Base-by-base conservation (phyloP, 1,140 invertebrate genomes). In the Drosophila bocki region DNA sequence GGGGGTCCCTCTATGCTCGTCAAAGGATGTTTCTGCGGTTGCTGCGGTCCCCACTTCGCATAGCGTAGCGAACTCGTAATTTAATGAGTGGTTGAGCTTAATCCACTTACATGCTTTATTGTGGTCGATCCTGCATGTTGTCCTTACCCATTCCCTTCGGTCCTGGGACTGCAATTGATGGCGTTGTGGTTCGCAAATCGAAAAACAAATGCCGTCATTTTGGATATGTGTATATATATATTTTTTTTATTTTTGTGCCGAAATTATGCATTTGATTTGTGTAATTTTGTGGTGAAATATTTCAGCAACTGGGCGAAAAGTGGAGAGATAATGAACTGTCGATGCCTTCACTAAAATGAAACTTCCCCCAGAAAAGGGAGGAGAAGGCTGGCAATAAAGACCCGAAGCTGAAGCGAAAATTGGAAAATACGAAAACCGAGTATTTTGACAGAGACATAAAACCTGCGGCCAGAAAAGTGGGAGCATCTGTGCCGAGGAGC, bases 61-160 rank as follows among this genome's bases (percentile, higher is more conserved):
- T 47, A n/a, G 44, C 41, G 32, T 15, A 35, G 15, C 39, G 61
- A 57, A 63, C 69, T 75, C 57, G 70, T 83, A 80, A 82, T 79
- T 76, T 72, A 83, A 87, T 87, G 83, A 75, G 83, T 83, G 75
- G 76, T 78, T 77, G 65, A 61, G 65, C 71, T 79, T 79, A 82
- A 86, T 85, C 82, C 77, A 86, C 79, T 87, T 87, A 82, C 75
- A 75, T 47, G 61, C 61, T 86, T 85, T 70, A 75, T 82, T 85
- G 78, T 85, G 82, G 82, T 86, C 44, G 29, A 26, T 47, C 51
- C 26, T 12, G 39, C 67, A 51, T 69, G 45, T 15, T 19, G 35
- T 64, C 29, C 32, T 26, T 29, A 15, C 11, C 26, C 42, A 33
- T 17, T 13, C 56, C 32, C 26, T 12, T 32, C 1, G 45, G 47